Percentiles rank a stretch among this genome's conserved stretches.
phyloP scores from a whole-genome alignment of 2,888 invertebrate species.

The Lucinisca nassula region DNA sequence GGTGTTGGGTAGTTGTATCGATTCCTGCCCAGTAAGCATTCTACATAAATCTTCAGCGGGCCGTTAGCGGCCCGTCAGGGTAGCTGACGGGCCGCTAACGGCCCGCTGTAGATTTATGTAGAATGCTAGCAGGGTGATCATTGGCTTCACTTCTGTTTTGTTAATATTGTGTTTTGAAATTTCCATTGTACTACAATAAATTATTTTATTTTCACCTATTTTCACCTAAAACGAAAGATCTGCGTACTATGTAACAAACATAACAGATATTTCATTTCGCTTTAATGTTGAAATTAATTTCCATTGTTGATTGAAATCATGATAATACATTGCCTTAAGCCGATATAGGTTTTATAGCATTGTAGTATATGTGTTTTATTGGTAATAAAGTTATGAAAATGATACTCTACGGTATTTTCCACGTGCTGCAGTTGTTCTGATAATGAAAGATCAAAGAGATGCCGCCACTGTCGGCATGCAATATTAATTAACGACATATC shows the following conservation, averaged over 20 bases:
- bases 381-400: slow-evolving; percentile 65
- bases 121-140: too few relatives aligned
- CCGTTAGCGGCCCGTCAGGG: too few relatives aligned
- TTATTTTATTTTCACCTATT: not conserved
- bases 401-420: slow-evolving; percentile 33
- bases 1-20: too few relatives aligned
- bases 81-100: too few relatives aligned
- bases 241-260: not conserved
- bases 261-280: too few relatives aligned
- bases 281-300: too few relatives aligned
- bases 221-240: not conserved
- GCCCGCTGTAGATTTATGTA: too few relatives aligned
- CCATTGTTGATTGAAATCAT: not conserved
- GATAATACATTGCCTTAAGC: not conserved
- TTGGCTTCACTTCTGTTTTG: too few relatives aligned
- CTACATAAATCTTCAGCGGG: too few relatives aligned
- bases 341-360: not conserved
- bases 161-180: not conserved
- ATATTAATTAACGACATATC: slow-evolving; percentile 1
- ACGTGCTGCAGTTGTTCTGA: slow-evolving; percentile 16
- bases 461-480: not conserved
- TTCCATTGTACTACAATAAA: not conserved
- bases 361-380: slow-evolving; percentile 36
- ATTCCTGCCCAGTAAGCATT: too few relatives aligned
- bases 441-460: slow-evolving; percentile 55